phyloP scores from a whole-genome alignment of 2,888 invertebrate species.

The Molorchus minor region DNA sequence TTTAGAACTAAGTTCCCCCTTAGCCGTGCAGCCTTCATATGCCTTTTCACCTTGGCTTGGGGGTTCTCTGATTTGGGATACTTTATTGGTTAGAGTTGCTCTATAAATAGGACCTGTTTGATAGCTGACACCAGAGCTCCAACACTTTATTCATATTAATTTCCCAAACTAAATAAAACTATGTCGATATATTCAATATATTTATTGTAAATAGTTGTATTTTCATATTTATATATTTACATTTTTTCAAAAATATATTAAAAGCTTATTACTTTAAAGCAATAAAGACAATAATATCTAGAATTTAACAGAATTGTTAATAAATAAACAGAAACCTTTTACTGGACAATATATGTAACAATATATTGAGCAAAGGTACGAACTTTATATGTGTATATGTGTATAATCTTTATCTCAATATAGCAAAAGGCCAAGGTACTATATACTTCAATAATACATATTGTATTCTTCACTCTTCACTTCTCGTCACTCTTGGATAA shows the following conservation, averaged over 20 bases:
- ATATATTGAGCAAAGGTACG: conserved; percentile 63
- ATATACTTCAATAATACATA: conserved; percentile 45
- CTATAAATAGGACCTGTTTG: too few relatives aligned
- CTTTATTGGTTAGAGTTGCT: too few relatives aligned
- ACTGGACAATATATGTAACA: conserved; percentile 59
- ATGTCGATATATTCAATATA: conserved; percentile 38
- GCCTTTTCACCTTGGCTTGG: too few relatives aligned
- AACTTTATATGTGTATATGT: conserved; percentile 31
- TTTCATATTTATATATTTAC: conserved; percentile 63
- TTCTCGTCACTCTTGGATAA: conserved; percentile 60
- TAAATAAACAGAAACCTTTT: conserved; percentile 54
- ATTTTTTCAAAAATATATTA: conserved; percentile 61
- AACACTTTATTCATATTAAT: too few relatives aligned
- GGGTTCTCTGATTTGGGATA: too few relatives aligned
- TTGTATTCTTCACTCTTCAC: conserved; percentile 53
- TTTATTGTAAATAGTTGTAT: conserved; percentile 53
- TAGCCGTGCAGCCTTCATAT: too few relatives aligned
- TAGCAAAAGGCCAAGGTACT: conserved; percentile 43
- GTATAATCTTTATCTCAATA: conserved; percentile 31
- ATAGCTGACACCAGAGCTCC: too few relatives aligned
- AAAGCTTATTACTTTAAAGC: conserved; percentile 58
- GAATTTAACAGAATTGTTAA: conserved; percentile 42
- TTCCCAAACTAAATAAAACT: conserved; percentile 1
- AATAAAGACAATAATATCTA: conserved; percentile 53
- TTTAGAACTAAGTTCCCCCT: too few relatives aligned